Percentiles rank a stretch among this genome's conserved stretches.
Evolutionary conservation across 2,113 vertebrate genomes (phyloP).

Genomic region (Axis porcinus): DNA sequence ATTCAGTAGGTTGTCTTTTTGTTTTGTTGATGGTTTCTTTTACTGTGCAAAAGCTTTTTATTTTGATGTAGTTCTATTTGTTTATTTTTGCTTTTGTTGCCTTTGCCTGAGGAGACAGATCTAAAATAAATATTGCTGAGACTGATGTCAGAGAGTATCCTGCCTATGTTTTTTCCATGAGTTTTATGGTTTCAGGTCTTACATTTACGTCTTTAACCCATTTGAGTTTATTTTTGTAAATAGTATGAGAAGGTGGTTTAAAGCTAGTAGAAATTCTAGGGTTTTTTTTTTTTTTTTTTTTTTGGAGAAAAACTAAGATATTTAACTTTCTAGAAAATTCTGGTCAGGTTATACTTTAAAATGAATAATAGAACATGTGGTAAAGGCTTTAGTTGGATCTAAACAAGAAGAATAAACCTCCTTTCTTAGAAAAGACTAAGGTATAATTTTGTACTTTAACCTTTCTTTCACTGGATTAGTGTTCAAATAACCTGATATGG

Average conservation of each 20-base stretch:
- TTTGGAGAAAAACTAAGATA: not conserved
- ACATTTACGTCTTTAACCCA: not conserved
- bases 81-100: not conserved
- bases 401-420: not conserved
- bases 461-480: not conserved
- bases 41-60: not conserved
- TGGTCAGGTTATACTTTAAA: conserved; percentile 1
- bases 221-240: not conserved
- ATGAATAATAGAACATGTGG: not conserved
- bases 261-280: not conserved
- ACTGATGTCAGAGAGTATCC: not conserved
- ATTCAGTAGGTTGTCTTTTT: not conserved
- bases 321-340: not conserved
- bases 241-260: not conserved
- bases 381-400: not conserved
- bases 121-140: not conserved
- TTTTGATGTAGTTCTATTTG: not conserved
- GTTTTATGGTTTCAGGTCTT: not conserved
- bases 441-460: not conserved
- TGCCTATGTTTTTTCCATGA: not conserved
- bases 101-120: not conserved
- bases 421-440: not conserved
- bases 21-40: not conserved
- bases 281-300: not conserved
- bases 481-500: not conserved